These are phyloP conservation scores for Ammodramus savannarum DNA, from an alignment of 2,113 vertebrate genomes.

Conservation along the genomic window DNA sequence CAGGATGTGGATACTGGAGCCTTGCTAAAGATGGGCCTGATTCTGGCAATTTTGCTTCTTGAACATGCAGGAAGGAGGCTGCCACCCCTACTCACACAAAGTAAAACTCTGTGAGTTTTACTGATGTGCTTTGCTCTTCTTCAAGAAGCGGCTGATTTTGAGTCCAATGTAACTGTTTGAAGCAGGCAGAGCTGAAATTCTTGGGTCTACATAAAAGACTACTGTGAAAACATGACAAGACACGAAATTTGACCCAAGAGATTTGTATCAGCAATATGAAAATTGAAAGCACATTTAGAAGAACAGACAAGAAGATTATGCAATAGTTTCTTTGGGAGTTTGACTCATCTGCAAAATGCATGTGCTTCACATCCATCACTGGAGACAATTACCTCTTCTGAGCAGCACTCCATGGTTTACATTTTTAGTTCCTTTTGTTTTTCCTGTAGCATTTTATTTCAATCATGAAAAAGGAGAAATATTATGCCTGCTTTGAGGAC, in stretches of 20 bases:
- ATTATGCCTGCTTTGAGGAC: neutral
- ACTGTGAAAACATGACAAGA: conserved; percentile 27
- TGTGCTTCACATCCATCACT: conserved; percentile 17
- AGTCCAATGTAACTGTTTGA: neutral
- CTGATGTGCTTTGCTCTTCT: neutral
- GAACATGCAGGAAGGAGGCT: neutral
- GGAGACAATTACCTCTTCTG: conserved; percentile 27
- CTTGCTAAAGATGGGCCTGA: neutral
- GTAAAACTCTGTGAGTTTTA: neutral
- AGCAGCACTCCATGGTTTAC: neutral
- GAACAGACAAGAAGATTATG: neutral
- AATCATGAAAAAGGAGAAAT: neutral
- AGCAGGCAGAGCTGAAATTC: conserved; percentile 1
- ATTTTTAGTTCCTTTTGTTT: conserved; percentile 19
- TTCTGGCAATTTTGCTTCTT: neutral
- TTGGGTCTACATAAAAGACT: conserved; percentile 34
- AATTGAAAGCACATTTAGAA: conserved; percentile 40
- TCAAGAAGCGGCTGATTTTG: neutral
- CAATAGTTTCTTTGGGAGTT: neutral
- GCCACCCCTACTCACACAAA: neutral
- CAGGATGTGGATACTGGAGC: neutral
- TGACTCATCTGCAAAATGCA: conserved; percentile 29
- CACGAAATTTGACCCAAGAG: neutral
- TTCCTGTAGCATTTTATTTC: conserved; percentile 13
- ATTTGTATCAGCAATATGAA: conserved; percentile 22